These are phyloP conservation scores for Microctonus aethiopoides DNA, from an alignment of 2,888 invertebrate species.

Conservation along the genomic window DNA sequence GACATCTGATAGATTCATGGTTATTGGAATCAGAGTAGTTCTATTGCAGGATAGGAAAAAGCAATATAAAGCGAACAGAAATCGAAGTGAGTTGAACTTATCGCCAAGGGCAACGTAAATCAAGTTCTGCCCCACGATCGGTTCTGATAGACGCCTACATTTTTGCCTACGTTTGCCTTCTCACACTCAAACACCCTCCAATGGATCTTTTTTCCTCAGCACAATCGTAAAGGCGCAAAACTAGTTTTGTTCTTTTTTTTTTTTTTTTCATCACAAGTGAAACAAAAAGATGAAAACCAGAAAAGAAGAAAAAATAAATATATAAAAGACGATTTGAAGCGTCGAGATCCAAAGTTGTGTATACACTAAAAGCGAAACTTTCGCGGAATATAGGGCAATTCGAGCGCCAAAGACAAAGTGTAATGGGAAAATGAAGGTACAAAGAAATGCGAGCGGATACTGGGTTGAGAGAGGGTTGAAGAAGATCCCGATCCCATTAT, in stretches of 20 bases:
- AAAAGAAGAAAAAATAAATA: neutral
- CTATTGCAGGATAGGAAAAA: conserved; percentile 40
- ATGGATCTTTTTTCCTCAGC: neutral
- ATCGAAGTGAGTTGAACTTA: conserved; percentile 40
- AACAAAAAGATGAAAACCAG: neutral
- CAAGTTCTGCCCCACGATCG: conserved; percentile 47
- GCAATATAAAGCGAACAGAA: conserved; percentile 16
- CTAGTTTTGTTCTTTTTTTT: conserved; percentile 6
- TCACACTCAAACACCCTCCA: neutral
- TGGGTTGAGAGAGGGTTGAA: conserved; percentile 36
- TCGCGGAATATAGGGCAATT: conserved; percentile 23
- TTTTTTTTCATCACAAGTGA: too few relatives aligned
- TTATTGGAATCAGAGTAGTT: conserved; percentile 76
- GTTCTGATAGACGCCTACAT: conserved; percentile 44
- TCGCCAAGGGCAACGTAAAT: conserved; percentile 59
- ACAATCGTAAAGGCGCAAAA: conserved; percentile 6
- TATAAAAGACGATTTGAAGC: neutral
- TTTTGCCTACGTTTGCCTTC: conserved; percentile 42
- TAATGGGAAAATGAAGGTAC: conserved; percentile 42
- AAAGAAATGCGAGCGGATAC: conserved; percentile 39
- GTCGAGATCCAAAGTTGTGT: neutral
- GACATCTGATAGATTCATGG: conserved; percentile 84
- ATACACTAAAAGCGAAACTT: conserved; percentile 13
- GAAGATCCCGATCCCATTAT: conserved; percentile 36
- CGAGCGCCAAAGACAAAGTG: conserved; percentile 30